A percentile compares a stretch with the other conserved stretches of the same genome.
Conservation (phyloP, 1,140 invertebrate species). For the Drosophila oshimai region DNA sequence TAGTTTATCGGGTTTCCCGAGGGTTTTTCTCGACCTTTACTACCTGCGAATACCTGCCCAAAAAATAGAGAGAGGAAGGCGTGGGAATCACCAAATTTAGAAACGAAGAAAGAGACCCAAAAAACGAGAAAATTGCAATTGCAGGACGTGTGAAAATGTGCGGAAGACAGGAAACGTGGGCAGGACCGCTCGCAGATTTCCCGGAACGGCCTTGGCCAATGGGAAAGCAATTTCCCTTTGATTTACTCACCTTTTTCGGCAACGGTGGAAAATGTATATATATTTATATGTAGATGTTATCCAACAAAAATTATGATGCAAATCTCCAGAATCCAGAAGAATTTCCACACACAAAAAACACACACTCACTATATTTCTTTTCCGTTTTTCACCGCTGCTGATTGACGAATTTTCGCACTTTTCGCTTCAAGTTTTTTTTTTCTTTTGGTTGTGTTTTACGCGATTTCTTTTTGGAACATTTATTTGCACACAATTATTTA, state of each 20-base stretch:
- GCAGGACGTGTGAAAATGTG: slow-evolving; percentile 68
- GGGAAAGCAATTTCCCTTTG: slow-evolving; percentile 7
- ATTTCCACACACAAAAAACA: too few species aligned
- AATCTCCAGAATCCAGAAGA: neutral
- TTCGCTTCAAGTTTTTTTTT: slow-evolving; percentile 13
- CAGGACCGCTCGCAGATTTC: slow-evolving; percentile 8
- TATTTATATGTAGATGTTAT: neutral
- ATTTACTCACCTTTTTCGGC: slow-evolving; percentile 20
- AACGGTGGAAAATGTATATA: neutral
- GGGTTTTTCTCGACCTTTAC: slow-evolving; percentile 8
- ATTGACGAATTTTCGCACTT: slow-evolving; percentile 26
- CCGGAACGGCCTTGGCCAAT: slow-evolving; percentile 39
- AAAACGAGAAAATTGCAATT: slow-evolving; percentile 59
- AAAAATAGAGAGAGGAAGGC: slow-evolving; percentile 26
- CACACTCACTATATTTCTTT: neutral
- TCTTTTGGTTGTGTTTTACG: neutral
- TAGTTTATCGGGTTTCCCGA: slow-evolving; percentile 32
- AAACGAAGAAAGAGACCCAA: neutral
- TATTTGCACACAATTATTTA: slow-evolving; percentile 42
- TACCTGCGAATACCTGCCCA: slow-evolving; percentile 46
- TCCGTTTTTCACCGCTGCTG: slow-evolving; percentile 3
- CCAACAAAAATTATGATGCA: neutral
- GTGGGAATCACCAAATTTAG: slow-evolving; percentile 51
- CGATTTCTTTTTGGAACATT: slow-evolving; percentile 22
- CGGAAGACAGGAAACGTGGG: slow-evolving; percentile 65